phyloP scores from a whole-genome alignment of 2,797 vertebrate genomes.

The Choloepus didactylus region DNA sequence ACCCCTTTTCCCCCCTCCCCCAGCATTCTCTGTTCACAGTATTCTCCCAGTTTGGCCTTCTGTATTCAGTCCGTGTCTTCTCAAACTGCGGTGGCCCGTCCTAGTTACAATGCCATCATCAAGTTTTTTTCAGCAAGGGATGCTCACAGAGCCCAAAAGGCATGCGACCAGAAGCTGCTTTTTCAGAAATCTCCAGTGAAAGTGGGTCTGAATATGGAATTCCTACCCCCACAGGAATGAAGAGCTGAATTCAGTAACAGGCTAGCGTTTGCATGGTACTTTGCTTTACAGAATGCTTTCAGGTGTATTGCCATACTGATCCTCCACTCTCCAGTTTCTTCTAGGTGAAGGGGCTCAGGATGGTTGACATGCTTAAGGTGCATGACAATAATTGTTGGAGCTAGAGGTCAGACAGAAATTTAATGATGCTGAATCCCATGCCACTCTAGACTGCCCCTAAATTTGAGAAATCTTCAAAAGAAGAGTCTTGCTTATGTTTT shows the following conservation, averaged over 20 bases:
- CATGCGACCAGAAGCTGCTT: slow-evolving; percentile 85
- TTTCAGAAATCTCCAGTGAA: slow-evolving; percentile 90
- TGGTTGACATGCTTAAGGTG: slow-evolving; percentile 17
- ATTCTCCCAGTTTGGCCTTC: slow-evolving; percentile 90
- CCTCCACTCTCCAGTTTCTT: not conserved
- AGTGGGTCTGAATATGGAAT: slow-evolving; percentile 81
- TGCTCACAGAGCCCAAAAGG: slow-evolving; percentile 88
- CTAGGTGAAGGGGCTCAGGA: not conserved
- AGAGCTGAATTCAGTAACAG: not conserved
- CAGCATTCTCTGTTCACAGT: slow-evolving; percentile 86
- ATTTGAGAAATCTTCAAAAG: not conserved
- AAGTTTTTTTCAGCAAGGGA: slow-evolving; percentile 91
- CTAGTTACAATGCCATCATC: slow-evolving; percentile 90
- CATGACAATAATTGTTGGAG: not conserved
- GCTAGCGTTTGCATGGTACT: not conserved
- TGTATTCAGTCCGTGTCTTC: slow-evolving; percentile 90
- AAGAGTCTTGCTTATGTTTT: not conserved
- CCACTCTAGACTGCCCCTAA: not conserved
- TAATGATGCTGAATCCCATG: not conserved
- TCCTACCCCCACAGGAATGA: not conserved
- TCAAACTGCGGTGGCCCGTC: slow-evolving; percentile 87
- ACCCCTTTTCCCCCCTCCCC: not conserved
- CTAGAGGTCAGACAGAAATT: not conserved
- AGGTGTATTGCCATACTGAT: not conserved
- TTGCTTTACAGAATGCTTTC: not conserved